Base-by-base conservation (phyloP, 2,113 vertebrate species). In the Proteles cristata region DNA sequence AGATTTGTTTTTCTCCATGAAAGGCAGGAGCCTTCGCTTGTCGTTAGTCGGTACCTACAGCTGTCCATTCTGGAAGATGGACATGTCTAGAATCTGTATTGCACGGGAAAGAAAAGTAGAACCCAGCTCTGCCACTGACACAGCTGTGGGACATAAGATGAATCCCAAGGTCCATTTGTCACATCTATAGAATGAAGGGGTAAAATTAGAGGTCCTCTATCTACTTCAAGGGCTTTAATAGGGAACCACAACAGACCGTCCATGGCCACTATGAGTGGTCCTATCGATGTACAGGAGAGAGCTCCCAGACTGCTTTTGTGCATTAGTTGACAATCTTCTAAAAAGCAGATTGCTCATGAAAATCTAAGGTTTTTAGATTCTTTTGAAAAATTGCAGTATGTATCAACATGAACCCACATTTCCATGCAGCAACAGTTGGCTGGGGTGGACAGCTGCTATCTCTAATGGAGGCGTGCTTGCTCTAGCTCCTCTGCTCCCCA, bases 311-410 rank as follows among this genome's bases (percentile, higher is more conserved):
- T 17, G 23, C 53, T 82, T 82, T 35, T 76, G 31, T 1, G 7
- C 6, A 11, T 79, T 10, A 12, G 4, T 25, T 68, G 79, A 39
- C 23, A 26, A 76, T 92, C 63, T 76, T 93, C 89, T 71, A 61
- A 83, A 85, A 92, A 45, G 48, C 63, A 88, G 48, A 50, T 76
- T 50, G 43, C 28, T 93, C 66, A 0, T 53, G 39, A 95, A 86
- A 90, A 91, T 71, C 76, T 61, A 58, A 94, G 31, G 43, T 53
- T 65, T 91, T 31, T 81, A 31, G 50, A 74, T 94, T 94, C 88
- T 81, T 84, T 80, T 80, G 90, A 95, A 19, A 68, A 68, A 66
- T 96, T 43, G 31, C 45, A 92, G 48, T 17, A 35, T 82, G 71
- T 50, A 23, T 88, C 86, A n/a, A 79, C 43, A 12, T 2, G 14